Percentiles rank a stretch among this genome's conserved stretches.
phyloP scores from a whole-genome alignment of 2,113 vertebrate species.

The Apteryx owenii region DNA sequence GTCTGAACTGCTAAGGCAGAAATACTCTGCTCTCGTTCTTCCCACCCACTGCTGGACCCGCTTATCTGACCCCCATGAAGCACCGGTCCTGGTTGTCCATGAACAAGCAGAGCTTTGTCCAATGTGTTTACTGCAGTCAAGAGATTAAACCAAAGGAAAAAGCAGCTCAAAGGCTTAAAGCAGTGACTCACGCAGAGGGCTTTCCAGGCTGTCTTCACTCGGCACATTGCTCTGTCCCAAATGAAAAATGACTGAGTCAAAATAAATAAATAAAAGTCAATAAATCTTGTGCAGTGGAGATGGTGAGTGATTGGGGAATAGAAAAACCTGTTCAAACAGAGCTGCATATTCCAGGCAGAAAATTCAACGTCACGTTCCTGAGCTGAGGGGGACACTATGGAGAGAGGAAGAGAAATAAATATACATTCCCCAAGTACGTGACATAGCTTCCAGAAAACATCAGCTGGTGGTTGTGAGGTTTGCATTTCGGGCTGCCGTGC shows the following conservation, averaged over 20 bases:
- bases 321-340: conserved; percentile 67
- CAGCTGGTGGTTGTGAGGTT: not conserved
- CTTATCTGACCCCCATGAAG: not conserved
- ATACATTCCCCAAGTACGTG: not conserved
- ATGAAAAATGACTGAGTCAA: conserved; percentile 46
- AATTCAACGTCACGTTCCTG: conserved; percentile 16
- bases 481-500: not conserved
- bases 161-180: conserved; percentile 45
- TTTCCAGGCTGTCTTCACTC: conserved; percentile 55
- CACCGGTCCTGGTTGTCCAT: not conserved
- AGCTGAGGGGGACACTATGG: conserved; percentile 16
- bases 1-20: not conserved
- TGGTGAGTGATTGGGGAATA: conserved; percentile 64
- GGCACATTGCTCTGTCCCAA: conserved; percentile 30
- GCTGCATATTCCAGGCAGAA: conserved; percentile 7
- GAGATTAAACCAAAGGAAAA: conserved; percentile 63
- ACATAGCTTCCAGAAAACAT: conserved; percentile 20
- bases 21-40: not conserved
- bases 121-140: not conserved
- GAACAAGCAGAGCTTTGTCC: conserved; percentile 61
- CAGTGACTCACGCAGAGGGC: conserved; percentile 14
- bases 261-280: conserved; percentile 74
- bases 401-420: conserved; percentile 59
- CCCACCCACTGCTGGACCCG: not conserved
- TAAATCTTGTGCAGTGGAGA: conserved; percentile 19